A percentile compares a stretch with the other conserved stretches of the same genome.
Evolutionary conservation across 1,140 invertebrate genomes (phyloP).

Genomic region (Drosophila pallidifrons): DNA sequence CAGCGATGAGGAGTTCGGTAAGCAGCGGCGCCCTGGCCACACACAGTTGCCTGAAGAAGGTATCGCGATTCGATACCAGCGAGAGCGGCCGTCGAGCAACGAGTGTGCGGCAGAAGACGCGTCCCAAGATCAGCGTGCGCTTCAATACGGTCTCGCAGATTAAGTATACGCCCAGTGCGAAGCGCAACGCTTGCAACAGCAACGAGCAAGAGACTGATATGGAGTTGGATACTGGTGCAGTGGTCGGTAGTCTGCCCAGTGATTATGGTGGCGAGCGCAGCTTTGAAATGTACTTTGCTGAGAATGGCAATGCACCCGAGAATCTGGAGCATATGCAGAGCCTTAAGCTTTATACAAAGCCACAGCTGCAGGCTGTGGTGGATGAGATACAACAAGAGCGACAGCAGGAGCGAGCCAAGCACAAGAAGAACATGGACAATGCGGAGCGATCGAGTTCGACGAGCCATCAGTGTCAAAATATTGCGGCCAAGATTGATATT

Average conservation of each 20-base stretch:
- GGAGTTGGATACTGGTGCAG: constrained; percentile 20
- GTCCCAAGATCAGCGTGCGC: constrained; percentile 85
- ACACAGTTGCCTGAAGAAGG: constrained; percentile 79
- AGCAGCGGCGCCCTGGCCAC: constrained; percentile 78
- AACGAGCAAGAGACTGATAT: constrained; percentile 72
- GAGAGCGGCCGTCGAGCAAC: constrained; percentile 78
- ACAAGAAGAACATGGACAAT: constrained; percentile 76
- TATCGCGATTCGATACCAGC: constrained; percentile 77
- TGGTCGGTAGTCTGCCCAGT: constrained; percentile 69
- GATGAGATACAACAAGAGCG: constrained; percentile 81
- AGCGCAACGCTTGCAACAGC: constrained; percentile 69
- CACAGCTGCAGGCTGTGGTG: constrained; percentile 76
- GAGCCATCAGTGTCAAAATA: constrained; percentile 85
- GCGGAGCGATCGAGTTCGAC: constrained; percentile 64
- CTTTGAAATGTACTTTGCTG: constrained; percentile 87
- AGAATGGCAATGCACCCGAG: constrained; percentile 86
- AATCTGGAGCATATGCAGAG: constrained; percentile 86
- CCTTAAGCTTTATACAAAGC: constrained; percentile 86
- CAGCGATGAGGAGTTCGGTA: constrained; percentile 70
- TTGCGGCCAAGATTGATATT: constrained; percentile 88
- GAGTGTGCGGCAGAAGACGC: constrained; percentile 70
- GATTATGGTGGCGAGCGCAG: constrained; percentile 85
- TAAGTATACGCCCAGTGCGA: constrained; percentile 78
- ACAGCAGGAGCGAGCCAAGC: constrained; percentile 71
- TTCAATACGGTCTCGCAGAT: constrained; percentile 85